Conservation (phyloP, 2,888 invertebrate genomes). For the Leucozona laternaria region DNA sequence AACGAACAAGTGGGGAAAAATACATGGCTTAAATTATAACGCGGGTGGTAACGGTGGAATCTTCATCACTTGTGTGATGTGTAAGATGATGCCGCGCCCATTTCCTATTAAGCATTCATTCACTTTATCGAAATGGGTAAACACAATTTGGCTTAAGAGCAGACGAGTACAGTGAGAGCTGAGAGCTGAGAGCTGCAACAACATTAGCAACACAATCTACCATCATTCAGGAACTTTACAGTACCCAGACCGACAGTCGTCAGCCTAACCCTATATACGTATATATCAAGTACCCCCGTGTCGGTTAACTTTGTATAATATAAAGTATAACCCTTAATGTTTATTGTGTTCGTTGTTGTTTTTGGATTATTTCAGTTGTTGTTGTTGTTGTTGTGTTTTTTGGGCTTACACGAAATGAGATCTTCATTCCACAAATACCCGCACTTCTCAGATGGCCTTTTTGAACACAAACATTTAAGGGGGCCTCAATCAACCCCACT, state of each 20-base stretch:
- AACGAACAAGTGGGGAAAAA: slow-evolving; percentile 4
- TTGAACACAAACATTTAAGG: slow-evolving; percentile 26
- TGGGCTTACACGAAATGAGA: slow-evolving; percentile 67
- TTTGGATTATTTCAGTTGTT: slow-evolving; percentile 51
- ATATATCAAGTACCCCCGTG: slow-evolving; percentile 20
- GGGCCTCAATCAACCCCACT: slow-evolving; percentile 16
- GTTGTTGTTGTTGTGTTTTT: slow-evolving; percentile 27
- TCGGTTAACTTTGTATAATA: slow-evolving; percentile 14
- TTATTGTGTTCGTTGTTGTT: slow-evolving; percentile 57
- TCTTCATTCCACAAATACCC: slow-evolving; percentile 68
- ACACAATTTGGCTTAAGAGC: slow-evolving; percentile 61
- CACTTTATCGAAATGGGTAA: slow-evolving; percentile 68
- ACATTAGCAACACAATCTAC: slow-evolving; percentile 56
- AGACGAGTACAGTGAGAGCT: not conserved
- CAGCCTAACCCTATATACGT: slow-evolving; percentile 33
- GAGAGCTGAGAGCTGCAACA: slow-evolving; percentile 15
- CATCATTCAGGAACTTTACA: slow-evolving; percentile 57
- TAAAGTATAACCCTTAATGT: slow-evolving; percentile 55
- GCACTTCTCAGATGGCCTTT: slow-evolving; percentile 37
- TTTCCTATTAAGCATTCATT: slow-evolving; percentile 72
- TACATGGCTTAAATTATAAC: slow-evolving; percentile 31
- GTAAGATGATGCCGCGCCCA: slow-evolving; percentile 69
- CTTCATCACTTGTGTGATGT: slow-evolving; percentile 7
- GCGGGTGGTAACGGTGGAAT: not conserved
- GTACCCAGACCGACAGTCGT: slow-evolving; percentile 32